These are phyloP conservation scores for Platysteira castanea DNA, from an alignment of 2,113 vertebrate genomes.

Conservation along the genomic window DNA sequence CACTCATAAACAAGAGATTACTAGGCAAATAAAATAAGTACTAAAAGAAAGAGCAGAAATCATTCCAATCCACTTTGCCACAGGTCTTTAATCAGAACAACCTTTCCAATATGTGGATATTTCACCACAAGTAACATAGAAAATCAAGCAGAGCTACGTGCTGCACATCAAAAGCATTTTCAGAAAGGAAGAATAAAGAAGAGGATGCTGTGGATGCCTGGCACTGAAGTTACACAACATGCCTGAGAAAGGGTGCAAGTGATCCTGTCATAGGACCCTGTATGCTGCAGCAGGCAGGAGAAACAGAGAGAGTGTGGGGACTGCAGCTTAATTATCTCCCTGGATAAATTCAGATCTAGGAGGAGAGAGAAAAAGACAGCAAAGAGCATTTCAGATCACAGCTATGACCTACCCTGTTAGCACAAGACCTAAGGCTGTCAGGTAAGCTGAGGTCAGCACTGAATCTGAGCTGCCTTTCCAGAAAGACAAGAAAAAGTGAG, in stretches of 20 bases:
- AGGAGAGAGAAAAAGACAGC: not conserved
- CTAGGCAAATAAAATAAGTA: not conserved
- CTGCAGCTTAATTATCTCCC: not conserved
- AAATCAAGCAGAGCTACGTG: not conserved
- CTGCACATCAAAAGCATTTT: not conserved
- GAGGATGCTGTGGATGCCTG: not conserved
- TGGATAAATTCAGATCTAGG: not conserved
- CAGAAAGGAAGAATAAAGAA: not conserved
- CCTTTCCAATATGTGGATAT: not conserved
- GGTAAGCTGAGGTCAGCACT: slow-evolving; percentile 6
- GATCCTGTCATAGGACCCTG: not conserved
- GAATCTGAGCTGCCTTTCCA: not conserved
- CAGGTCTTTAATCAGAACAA: not conserved
- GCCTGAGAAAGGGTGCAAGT: not conserved
- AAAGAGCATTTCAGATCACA: not conserved
- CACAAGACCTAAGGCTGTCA: not conserved
- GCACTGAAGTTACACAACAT: not conserved
- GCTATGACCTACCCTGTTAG: not conserved
- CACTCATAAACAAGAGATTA: not conserved
- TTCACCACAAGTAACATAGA: not conserved
- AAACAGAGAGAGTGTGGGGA: not conserved
- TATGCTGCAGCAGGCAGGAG: not conserved
- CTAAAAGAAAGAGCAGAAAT: not conserved
- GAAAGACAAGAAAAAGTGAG: not conserved
- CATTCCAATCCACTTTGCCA: not conserved